Percentiles rank a stretch among this genome's conserved stretches.
Evolutionary conservation across 1,140 invertebrate genomes (phyloP).

Genomic region (Streblospio benedicti): DNA sequence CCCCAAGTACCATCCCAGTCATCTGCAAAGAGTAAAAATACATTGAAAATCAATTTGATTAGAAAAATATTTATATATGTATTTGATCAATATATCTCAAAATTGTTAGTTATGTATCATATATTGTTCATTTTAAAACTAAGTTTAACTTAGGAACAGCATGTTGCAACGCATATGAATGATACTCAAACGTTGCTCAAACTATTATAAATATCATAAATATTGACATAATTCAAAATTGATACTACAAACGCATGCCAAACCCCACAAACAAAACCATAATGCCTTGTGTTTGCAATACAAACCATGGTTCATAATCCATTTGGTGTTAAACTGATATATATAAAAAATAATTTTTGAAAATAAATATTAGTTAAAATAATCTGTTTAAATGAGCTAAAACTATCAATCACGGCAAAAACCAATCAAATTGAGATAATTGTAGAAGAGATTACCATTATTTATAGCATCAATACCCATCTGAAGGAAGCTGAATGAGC

Average conservation of each 20-base stretch:
- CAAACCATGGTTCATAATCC: background rate
- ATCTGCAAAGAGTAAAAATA: background rate
- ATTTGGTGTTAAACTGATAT: background rate
- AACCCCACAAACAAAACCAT: no score
- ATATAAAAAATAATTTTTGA: conserved; percentile 1
- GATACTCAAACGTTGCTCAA: background rate
- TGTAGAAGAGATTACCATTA: background rate
- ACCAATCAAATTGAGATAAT: background rate
- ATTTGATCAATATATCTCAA: background rate
- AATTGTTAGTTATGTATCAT: background rate
- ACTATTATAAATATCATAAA: background rate
- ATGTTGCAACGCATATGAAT: background rate
- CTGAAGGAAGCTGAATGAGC: conserved; percentile 3
- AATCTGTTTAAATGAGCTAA: background rate
- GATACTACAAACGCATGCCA: no score
- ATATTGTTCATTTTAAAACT: background rate
- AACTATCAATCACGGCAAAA: background rate
- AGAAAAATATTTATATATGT: background rate
- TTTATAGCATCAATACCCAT: conserved; percentile 3
- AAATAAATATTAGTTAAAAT: background rate
- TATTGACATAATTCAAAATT: no score
- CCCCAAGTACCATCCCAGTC: conserved; percentile 3
- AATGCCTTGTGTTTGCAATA: no score
- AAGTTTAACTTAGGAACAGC: background rate
- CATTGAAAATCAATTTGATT: background rate